These are phyloP conservation scores for Tubiluchus corallicola DNA, from an alignment of 2,888 invertebrate species.

Conservation along the genomic window DNA sequence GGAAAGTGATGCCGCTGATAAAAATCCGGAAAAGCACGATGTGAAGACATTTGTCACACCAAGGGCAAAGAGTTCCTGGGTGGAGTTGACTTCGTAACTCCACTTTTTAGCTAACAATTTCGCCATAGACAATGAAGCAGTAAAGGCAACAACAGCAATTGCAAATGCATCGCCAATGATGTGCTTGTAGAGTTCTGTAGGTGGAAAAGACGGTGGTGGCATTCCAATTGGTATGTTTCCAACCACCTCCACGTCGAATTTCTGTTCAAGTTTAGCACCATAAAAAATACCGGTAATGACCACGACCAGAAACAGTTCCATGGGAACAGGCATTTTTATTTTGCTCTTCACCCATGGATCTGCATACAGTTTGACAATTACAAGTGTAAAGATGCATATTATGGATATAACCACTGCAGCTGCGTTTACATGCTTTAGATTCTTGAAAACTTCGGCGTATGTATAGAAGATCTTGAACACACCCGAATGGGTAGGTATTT, in stretches of 20 bases:
- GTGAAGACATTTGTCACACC: conserved; percentile 48
- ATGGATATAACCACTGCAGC: conserved; percentile 47
- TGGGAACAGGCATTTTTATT: conserved; percentile 28
- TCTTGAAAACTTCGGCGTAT: conserved; percentile 37
- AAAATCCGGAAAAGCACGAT: conserved; percentile 33
- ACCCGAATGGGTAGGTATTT: neutral
- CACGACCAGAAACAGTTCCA: conserved; percentile 26
- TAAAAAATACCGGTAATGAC: too few species aligned
- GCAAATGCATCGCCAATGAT: conserved; percentile 26
- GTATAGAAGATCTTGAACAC: conserved; percentile 23
- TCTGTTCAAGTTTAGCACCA: neutral
- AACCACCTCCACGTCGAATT: neutral
- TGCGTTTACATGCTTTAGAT: conserved; percentile 40
- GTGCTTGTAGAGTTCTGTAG: conserved; percentile 26
- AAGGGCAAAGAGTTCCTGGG: conserved; percentile 32
- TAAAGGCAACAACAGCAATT: conserved; percentile 33
- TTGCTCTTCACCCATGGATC: too few species aligned
- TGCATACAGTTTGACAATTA: conserved; percentile 27
- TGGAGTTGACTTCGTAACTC: conserved; percentile 32
- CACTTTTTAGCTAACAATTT: conserved; percentile 34
- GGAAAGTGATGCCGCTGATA: conserved; percentile 33
- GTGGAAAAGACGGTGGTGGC: conserved; percentile 39
- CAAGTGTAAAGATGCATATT: conserved; percentile 43
- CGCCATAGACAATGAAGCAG: conserved; percentile 34
- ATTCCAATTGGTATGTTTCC: conserved; percentile 21